A percentile compares a stretch with the other conserved stretches of the same genome.
Evolutionary conservation across 2,113 vertebrate genomes (phyloP).

Genomic region (Toxostoma redivivum): DNA sequence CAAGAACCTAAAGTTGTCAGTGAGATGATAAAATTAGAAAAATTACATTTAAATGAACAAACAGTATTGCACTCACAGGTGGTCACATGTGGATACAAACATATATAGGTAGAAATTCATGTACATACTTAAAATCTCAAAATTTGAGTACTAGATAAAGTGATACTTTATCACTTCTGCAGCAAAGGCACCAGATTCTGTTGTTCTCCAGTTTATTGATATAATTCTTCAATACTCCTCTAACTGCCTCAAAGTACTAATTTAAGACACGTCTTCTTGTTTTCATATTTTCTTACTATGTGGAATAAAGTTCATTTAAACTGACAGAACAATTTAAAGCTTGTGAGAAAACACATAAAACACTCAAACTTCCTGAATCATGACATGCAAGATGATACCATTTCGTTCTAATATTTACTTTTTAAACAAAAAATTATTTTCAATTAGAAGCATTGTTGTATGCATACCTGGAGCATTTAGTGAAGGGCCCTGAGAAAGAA

Average conservation of each 20-base stretch:
- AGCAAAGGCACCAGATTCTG: not conserved
- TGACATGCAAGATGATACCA: not conserved
- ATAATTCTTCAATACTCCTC: not conserved
- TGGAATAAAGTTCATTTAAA: not conserved
- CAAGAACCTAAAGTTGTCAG: not conserved
- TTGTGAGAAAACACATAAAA: not conserved
- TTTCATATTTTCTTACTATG: not conserved
- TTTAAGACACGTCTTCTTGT: not conserved
- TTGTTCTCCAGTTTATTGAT: not conserved
- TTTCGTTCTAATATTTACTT: not conserved
- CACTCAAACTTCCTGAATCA: not conserved
- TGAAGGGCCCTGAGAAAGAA: conserved; percentile 79
- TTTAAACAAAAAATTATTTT: not conserved
- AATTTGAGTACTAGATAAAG: not conserved
- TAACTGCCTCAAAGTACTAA: not conserved
- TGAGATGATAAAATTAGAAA: not conserved
- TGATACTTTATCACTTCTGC: not conserved
- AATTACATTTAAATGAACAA: not conserved
- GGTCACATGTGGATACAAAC: accelerated
- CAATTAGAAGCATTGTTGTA: not conserved
- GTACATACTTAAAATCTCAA: not conserved
- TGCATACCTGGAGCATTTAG: conserved; percentile 57
- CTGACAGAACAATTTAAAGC: not conserved
- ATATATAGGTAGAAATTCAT: not conserved
- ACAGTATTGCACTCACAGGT: not conserved